phyloP scores from a whole-genome alignment of 2,888 invertebrate genomes.

The Mycogona germanica region DNA sequence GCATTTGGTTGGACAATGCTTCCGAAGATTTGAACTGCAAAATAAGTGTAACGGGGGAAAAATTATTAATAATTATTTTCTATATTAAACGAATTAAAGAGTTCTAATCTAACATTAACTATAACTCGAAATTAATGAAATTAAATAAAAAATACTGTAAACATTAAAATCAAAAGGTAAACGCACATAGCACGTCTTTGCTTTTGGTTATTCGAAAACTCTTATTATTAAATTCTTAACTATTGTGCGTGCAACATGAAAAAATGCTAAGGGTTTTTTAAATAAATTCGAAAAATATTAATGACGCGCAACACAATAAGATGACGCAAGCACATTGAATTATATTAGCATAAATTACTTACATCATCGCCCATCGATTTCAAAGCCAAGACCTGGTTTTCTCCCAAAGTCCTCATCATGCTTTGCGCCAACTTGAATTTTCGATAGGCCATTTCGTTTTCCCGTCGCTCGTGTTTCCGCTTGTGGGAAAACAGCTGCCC shows the following conservation, averaged over 20 bases:
- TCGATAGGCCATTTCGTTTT: conserved; percentile 76
- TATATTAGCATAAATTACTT: background rate
- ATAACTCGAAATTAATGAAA: too few relatives aligned
- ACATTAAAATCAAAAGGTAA: background rate
- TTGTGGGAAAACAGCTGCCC: conserved; percentile 96
- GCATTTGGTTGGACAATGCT: conserved; percentile 1
- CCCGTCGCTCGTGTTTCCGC: conserved; percentile 89
- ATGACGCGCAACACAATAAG: background rate
- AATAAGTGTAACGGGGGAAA: background rate
- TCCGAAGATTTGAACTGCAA: conserved; percentile 13
- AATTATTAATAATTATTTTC: background rate
- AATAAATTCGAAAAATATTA: background rate
- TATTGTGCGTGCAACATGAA: too few relatives aligned
- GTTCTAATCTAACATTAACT: too few relatives aligned
- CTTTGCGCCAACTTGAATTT: conserved; percentile 52
- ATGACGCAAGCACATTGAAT: background rate
- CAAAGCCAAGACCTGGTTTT: conserved; percentile 17
- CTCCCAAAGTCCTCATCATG: conserved; percentile 37
- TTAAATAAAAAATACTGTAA: background rate
- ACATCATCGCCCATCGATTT: conserved; percentile 19
- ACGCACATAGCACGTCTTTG: background rate
- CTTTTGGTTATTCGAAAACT: too few relatives aligned
- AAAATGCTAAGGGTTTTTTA: too few relatives aligned
- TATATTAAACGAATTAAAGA: too few relatives aligned
- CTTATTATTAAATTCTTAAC: too few relatives aligned